These are phyloP conservation scores for Coregonus suidteri DNA, from an alignment of 2,797 vertebrate species.

Conservation along the genomic window DNA sequence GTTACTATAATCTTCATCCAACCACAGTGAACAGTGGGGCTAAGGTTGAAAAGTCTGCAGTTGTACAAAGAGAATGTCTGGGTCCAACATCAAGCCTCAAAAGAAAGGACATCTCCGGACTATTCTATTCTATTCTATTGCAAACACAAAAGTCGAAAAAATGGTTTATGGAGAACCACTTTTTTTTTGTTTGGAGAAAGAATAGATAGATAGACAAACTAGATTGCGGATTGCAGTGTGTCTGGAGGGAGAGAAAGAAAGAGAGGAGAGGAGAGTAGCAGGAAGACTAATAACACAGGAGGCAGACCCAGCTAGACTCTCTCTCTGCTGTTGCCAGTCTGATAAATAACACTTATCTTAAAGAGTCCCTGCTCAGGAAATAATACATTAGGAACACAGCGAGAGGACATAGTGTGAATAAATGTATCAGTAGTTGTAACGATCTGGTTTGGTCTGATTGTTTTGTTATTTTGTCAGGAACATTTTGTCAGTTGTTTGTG, in stretches of 20 bases:
- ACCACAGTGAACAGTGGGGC: conserved; percentile 24
- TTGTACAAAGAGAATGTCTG: background rate
- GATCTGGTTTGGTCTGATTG: background rate
- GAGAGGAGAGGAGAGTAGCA: conserved; percentile 44
- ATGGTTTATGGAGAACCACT: no score
- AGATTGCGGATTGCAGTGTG: conserved; percentile 44
- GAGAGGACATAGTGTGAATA: background rate
- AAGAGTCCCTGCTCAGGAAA: background rate
- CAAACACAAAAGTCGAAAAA: background rate
- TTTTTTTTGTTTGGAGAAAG: no score
- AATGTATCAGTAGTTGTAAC: background rate
- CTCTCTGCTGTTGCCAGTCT: conserved; percentile 34
- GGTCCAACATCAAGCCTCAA: conserved; percentile 11
- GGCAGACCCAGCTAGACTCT: conserved; percentile 38
- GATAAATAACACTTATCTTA: background rate
- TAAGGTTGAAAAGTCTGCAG: background rate
- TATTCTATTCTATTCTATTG: background rate
- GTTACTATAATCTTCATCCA: conserved; percentile 37
- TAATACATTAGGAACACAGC: background rate
- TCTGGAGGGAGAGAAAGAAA: background rate
- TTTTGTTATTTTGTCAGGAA: background rate
- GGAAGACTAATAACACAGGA: conserved; percentile 52
- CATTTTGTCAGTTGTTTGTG: background rate
- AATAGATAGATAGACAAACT: conserved; percentile 30
- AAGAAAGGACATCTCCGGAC: background rate